Evolutionary conservation across 2,888 invertebrate genomes (phyloP).

Genomic region (Hyalella azteca): DNA sequence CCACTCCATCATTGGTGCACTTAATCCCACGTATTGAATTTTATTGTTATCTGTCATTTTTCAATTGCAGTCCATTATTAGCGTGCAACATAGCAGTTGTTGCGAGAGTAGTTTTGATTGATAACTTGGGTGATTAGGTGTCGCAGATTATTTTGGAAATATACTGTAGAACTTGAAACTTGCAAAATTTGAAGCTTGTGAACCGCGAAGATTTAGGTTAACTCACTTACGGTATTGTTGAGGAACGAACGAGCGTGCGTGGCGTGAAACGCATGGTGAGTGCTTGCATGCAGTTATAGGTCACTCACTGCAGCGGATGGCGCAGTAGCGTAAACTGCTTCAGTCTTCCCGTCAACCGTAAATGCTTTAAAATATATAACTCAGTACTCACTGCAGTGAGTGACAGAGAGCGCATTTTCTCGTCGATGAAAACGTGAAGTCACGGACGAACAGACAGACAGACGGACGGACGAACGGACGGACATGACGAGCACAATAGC

Average conservation of each 20-base stretch:
- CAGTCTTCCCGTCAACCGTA: neutral
- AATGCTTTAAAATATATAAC: neutral
- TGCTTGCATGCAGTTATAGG: neutral
- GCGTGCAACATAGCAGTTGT: neutral
- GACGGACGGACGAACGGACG: too few relatives aligned
- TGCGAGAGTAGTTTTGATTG: neutral
- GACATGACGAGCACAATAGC: too few relatives aligned
- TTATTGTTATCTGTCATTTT: neutral
- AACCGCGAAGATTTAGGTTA: neutral
- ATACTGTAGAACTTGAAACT: neutral
- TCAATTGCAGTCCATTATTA: neutral
- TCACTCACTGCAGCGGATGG: neutral
- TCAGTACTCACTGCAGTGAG: neutral
- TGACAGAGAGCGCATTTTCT: neutral
- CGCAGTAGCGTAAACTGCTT: neutral
- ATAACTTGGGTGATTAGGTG: neutral
- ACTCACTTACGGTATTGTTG: neutral
- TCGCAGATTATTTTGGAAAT: neutral
- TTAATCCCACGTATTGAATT: too few relatives aligned
- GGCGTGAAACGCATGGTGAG: neutral
- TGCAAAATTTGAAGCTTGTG: too few relatives aligned
- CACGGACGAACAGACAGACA: neutral
- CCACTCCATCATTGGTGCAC: too few relatives aligned
- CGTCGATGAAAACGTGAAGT: neutral
- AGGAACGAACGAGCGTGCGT: neutral